Percentiles rank a stretch among this genome's conserved stretches.
phyloP scores from a whole-genome alignment of 64 coral and sea anemone genomes.

The Acropora yongei region DNA sequence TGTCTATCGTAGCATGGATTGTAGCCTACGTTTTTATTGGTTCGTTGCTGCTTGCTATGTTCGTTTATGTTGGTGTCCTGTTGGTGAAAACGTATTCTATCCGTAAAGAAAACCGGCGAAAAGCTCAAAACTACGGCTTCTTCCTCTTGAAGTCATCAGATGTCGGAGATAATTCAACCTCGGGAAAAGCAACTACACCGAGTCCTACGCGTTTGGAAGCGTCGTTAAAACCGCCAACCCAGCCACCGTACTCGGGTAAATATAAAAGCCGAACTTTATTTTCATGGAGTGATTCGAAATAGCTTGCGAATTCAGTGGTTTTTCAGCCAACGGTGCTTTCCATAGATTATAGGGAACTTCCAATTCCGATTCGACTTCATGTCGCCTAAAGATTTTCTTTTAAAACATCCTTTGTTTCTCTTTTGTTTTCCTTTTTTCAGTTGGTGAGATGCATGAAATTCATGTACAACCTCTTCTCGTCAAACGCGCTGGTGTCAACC shows the following conservation, averaged over 20 bases:
- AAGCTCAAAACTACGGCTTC: slow-evolving; percentile 24
- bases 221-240: slow-evolving; percentile 56
- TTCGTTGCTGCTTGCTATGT: slow-evolving; percentile 1
- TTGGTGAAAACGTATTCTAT: slow-evolving; percentile 32
- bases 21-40: slow-evolving; percentile 62
- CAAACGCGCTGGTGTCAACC: slow-evolving; percentile 11
- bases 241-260: slow-evolving; percentile 55
- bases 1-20: slow-evolving; percentile 50
- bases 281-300: not conserved
- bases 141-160: slow-evolving; percentile 20
- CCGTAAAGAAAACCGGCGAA: slow-evolving; percentile 55
- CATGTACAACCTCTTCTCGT: slow-evolving; percentile 67
- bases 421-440: not conserved
- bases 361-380: no score
- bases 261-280: not conserved
- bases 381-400: no score
- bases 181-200: slow-evolving; percentile 14
- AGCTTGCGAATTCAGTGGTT: no score
- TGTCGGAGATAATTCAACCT: not conserved
- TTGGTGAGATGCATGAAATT: slow-evolving; percentile 59
- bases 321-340: no score
- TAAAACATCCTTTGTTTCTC: no score
- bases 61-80: slow-evolving; percentile 60
- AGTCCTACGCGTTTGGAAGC: slow-evolving; percentile 68
- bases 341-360: no score